phyloP scores from a whole-genome alignment of 2,113 vertebrate species.

The Pluvianellus socialis region DNA sequence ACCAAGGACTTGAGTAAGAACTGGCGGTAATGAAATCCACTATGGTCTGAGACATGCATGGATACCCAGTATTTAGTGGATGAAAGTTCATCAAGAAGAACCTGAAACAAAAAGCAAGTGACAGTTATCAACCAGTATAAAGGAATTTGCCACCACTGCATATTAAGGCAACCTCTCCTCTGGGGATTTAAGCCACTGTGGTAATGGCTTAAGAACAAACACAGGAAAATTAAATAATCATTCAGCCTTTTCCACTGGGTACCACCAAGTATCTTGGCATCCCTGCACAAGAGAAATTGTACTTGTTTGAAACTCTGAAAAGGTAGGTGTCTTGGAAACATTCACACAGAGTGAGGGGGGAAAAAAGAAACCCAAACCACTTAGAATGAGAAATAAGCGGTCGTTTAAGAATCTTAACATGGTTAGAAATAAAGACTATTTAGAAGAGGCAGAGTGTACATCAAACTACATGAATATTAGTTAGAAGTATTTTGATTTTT shows the following conservation, averaged over 20 bases:
- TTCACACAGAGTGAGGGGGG: background rate
- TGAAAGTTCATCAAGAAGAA: slow-evolving; percentile 90
- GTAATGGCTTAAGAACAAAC: background rate
- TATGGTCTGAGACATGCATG: slow-evolving; percentile 95
- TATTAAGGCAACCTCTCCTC: background rate
- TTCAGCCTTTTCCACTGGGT: background rate
- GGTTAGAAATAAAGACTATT: background rate
- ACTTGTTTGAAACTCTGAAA: background rate
- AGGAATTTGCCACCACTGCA: background rate
- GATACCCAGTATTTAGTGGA: slow-evolving; percentile 93
- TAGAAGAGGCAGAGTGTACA: background rate
- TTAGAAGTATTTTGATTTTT: background rate
- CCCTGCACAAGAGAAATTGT: background rate
- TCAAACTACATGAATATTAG: background rate
- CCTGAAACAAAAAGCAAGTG: slow-evolving; percentile 67
- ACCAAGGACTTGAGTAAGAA: slow-evolving; percentile 90
- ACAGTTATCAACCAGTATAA: background rate
- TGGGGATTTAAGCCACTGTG: background rate
- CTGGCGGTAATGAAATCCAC: slow-evolving; percentile 98
- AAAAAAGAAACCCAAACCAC: background rate
- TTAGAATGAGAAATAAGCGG: background rate
- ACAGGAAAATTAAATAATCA: background rate
- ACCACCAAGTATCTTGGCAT: background rate
- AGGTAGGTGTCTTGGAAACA: background rate
- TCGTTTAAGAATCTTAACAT: background rate